These are phyloP conservation scores for Actenoides lindsayi DNA, from an alignment of 2,113 vertebrate genomes.

Conservation along the genomic window DNA sequence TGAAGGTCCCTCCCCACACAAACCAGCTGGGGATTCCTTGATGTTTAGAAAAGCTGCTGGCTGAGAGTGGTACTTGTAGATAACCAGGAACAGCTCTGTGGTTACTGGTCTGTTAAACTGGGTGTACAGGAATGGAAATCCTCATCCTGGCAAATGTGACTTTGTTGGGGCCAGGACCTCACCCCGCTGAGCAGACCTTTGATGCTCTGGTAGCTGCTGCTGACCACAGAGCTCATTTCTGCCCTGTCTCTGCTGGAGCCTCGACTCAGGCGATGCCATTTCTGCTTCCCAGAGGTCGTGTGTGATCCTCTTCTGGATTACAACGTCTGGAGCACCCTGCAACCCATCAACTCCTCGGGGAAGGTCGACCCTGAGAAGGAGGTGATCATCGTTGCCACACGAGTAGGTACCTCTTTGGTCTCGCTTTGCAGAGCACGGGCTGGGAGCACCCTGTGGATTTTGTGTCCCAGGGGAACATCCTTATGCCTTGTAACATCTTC, in stretches of 20 bases:
- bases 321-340: conserved; percentile 88
- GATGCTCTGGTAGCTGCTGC: not conserved
- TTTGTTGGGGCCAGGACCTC: not conserved
- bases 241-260: not conserved
- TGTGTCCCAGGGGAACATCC: too few species aligned
- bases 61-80: not conserved
- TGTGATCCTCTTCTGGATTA: conserved; percentile 88
- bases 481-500: too few species aligned
- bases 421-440: not conserved
- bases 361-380: conserved; percentile 52
- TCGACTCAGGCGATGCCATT: not conserved
- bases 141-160: not conserved
- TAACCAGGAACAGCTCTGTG: not conserved
- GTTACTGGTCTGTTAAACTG: not conserved
- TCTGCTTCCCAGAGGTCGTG: conserved; percentile 77
- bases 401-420: conserved; percentile 75
- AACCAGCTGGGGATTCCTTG: too few species aligned
- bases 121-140: not conserved
- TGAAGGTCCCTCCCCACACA: too few species aligned
- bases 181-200: not conserved
- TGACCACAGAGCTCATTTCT: not conserved
- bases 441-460: too few species aligned
- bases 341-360: conserved; percentile 82
- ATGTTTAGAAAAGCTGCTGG: not conserved
- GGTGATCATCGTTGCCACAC: conserved; percentile 83